These are phyloP conservation scores for Lamprologus callipterus DNA, from an alignment of 2,113 vertebrate species.

Conservation along the genomic window DNA sequence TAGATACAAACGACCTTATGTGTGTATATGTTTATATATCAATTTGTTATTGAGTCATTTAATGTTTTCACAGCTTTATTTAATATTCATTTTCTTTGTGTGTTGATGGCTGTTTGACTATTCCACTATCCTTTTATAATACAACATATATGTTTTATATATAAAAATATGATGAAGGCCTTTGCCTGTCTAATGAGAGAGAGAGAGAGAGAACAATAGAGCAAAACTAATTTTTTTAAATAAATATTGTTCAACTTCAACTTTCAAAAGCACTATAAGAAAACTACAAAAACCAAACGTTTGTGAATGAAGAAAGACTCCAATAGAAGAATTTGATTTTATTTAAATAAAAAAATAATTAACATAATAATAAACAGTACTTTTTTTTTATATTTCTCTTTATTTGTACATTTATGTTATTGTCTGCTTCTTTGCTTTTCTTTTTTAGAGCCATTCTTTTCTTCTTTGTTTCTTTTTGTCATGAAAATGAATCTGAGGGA, in stretches of 20 bases:
- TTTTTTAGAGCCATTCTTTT: not conserved
- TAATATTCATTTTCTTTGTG: not conserved
- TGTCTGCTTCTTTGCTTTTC: not conserved
- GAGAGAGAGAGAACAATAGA: not conserved
- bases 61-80: not conserved
- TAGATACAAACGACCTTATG: not conserved
- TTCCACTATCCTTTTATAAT: not conserved
- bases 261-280: not conserved
- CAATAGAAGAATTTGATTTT: not conserved
- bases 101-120: not conserved
- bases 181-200: not conserved
- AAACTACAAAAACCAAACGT: not conserved
- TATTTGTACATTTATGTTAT: not conserved
- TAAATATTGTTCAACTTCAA: not conserved
- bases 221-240: rapidly evolving
- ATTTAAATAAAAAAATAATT: not conserved
- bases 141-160: not conserved
- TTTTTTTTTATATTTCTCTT: not conserved
- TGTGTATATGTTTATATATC: not conserved
- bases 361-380: not conserved
- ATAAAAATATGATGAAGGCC: not conserved
- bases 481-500: not conserved
- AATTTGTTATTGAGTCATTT: not conserved
- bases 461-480: not conserved
- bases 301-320: not conserved